Conservation (phyloP, 2,888 invertebrate genomes). For the Catocala nupta region DNA sequence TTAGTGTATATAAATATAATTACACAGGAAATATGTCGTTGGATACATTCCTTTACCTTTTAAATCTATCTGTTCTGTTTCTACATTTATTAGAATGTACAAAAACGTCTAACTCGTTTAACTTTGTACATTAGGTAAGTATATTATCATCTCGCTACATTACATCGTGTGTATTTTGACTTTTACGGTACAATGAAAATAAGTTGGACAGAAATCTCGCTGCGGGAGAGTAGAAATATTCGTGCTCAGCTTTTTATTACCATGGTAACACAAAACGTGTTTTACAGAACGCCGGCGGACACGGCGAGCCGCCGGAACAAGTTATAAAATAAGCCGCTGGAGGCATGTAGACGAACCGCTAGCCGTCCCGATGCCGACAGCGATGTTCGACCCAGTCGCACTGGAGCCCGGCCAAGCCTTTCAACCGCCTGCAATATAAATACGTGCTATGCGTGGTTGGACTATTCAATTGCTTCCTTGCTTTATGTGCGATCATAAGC, state of each 20-base stretch:
- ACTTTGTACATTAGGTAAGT: background rate
- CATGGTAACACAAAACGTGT: conserved; percentile 39
- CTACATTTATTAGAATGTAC: background rate
- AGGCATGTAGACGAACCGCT: conserved; percentile 46
- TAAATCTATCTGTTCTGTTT: background rate
- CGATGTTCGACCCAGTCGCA: conserved; percentile 45
- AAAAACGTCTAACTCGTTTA: background rate
- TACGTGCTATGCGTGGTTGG: conserved; percentile 50
- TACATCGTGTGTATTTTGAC: conserved; percentile 1
- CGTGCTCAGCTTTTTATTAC: conserved; percentile 37
- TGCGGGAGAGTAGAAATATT: conserved; percentile 23
- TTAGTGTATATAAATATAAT: too few species aligned
- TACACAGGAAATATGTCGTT: too few species aligned
- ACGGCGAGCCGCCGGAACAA: conserved; percentile 48
- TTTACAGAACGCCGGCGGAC: conserved; percentile 36
- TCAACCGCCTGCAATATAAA: conserved; percentile 52
- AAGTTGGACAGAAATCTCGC: conserved; percentile 18
- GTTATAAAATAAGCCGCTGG: conserved; percentile 60
- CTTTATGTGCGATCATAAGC: conserved; percentile 42
- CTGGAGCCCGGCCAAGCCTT: conserved; percentile 56
- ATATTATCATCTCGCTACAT: background rate
- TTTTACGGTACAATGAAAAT: conserved; percentile 8
- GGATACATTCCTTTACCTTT: too few species aligned
- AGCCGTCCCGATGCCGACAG: conserved; percentile 42
- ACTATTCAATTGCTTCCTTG: conserved; percentile 57